These are phyloP conservation scores for Umimayanthus chanpuru DNA, from an alignment of 92 coral and sea anemone species.

Conservation along the genomic window DNA sequence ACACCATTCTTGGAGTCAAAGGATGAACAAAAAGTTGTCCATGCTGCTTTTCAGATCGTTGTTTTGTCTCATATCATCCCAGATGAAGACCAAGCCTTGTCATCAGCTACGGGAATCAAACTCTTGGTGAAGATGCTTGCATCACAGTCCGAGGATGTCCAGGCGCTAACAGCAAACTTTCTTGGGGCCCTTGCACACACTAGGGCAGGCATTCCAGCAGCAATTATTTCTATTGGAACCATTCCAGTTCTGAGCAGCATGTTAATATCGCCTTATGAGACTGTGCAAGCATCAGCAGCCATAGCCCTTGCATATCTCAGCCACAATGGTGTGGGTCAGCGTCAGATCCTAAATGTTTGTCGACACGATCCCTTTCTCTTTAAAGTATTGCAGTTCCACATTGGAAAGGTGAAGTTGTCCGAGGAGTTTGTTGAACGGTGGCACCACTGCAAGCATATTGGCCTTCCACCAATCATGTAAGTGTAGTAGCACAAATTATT, in stretches of 20 bases:
- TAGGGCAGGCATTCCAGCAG: constrained; percentile 96
- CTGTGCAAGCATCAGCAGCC: constrained; percentile 89
- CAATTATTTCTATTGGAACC: constrained; percentile 91
- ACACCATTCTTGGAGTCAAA: constrained; percentile 74
- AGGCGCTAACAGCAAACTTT: constrained; percentile 86
- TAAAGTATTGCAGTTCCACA: constrained; percentile 83
- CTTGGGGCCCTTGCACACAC: constrained; percentile 95
- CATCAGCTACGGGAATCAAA: constrained; percentile 91
- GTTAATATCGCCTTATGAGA: constrained; percentile 82
- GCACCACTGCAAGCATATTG: constrained; percentile 92
- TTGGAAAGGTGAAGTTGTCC: constrained; percentile 92
- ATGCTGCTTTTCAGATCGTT: constrained; percentile 91
- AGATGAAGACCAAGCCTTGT: constrained; percentile 88
- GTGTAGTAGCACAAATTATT: constrained; percentile 1
- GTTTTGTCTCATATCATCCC: constrained; percentile 91
- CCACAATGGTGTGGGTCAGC: constrained; percentile 87
- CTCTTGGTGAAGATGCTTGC: constrained; percentile 76
- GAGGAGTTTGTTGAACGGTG: constrained; percentile 95
- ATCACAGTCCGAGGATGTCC: constrained; percentile 75
- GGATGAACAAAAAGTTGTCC: constrained; percentile 68
- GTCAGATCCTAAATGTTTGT: constrained; percentile 88
- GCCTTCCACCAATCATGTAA: constrained; percentile 92
- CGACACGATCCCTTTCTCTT: constrained; percentile 90
- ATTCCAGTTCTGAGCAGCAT: constrained; percentile 73
- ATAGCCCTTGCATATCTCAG: constrained; percentile 95